These are phyloP conservation scores for Tursiops truncatus DNA, from an alignment of 2,113 vertebrate species.

Conservation along the genomic window DNA sequence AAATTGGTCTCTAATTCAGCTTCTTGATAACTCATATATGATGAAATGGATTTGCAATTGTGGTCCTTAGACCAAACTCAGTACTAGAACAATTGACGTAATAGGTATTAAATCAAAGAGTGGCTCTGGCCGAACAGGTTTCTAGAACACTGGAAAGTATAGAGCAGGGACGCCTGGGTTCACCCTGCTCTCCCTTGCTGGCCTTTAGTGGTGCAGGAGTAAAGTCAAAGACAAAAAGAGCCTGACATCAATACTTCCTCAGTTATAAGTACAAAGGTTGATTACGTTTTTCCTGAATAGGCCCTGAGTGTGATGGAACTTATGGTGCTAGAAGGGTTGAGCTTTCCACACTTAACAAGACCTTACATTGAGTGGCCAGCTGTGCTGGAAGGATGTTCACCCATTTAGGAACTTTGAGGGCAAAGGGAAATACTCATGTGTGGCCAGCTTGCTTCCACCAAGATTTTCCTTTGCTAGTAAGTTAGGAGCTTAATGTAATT, in stretches of 20 bases:
- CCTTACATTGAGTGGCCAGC: not conserved
- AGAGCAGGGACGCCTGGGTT: not conserved
- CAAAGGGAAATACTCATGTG: not conserved
- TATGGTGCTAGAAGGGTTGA: not conserved
- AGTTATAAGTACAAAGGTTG: not conserved
- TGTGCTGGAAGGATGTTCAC: not conserved
- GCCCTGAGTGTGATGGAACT: not conserved
- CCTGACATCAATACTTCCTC: not conserved
- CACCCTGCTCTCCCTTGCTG: not conserved
- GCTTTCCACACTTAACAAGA: not conserved
- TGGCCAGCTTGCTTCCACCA: not conserved
- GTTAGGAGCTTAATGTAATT: not conserved
- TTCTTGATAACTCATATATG: not conserved
- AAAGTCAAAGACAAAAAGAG: not conserved
- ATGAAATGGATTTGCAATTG: not conserved
- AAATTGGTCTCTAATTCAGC: not conserved
- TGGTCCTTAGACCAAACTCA: not conserved
- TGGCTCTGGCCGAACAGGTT: not conserved
- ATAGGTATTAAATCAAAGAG: not conserved
- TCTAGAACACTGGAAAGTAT: not conserved
- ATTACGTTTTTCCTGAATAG: not conserved
- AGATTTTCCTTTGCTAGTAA: not conserved
- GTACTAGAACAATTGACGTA: not conserved
- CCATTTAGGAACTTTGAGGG: not conserved
- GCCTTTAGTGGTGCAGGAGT: not conserved